A percentile compares a stretch with the other conserved stretches of the same genome.
Evolutionary conservation across 37 sponge, comb jelly and placozoan species (phyloP).

Genomic region (Ianthella basta): DNA sequence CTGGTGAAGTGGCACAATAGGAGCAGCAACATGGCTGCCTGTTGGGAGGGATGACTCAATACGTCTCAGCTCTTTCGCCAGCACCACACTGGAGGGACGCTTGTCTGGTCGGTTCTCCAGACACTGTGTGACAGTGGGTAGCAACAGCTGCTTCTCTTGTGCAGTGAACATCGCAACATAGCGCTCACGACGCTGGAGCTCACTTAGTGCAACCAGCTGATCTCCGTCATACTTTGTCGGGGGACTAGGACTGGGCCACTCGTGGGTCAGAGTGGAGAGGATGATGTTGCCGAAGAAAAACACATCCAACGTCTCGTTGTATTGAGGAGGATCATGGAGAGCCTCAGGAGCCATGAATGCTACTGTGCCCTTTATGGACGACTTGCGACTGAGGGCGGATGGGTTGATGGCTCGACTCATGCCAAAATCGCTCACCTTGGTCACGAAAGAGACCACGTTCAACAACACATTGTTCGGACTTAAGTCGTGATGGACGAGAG

Average conservation of each 20-base stretch:
- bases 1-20: no score
- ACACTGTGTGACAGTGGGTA: neutral
- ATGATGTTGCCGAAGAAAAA: conserved; percentile 34
- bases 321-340: neutral
- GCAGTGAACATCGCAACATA: neutral
- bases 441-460: neutral
- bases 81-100: neutral
- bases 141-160: neutral
- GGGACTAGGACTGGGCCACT: neutral
- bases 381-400: neutral
- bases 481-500: conserved; percentile 30
- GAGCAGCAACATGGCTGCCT: no score
- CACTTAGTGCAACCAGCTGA: neutral
- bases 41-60: no score
- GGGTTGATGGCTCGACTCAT: neutral
- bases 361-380: neutral
- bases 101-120: neutral
- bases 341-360: conserved; percentile 27
- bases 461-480: conserved; percentile 24
- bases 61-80: neutral
- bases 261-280: neutral
- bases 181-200: neutral
- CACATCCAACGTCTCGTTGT: conserved; percentile 22
- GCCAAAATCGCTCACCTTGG: conserved; percentile 26
- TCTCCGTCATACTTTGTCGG: neutral